Evolutionary conservation across 2,113 vertebrate genomes (phyloP).

Genomic region (Gymnorhina tibicen): DNA sequence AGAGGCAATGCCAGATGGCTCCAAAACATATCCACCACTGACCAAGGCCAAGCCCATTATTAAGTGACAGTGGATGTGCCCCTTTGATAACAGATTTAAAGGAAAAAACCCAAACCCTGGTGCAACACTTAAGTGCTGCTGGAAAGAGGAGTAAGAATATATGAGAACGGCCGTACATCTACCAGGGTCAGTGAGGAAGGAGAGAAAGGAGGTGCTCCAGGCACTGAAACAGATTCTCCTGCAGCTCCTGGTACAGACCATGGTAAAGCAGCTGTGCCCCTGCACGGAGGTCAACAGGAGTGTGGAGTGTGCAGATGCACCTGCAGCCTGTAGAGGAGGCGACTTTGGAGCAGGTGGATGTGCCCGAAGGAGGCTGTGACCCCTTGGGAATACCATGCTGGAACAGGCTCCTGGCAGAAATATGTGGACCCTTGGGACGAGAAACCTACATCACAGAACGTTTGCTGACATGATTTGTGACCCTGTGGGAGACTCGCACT

Average conservation of each 20-base stretch:
- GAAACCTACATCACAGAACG: background rate
- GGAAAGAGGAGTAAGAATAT: background rate
- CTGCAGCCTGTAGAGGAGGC: background rate
- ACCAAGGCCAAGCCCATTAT: too few species aligned
- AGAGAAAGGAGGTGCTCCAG: background rate
- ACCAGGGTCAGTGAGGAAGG: background rate
- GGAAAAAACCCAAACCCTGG: background rate
- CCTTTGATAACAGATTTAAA: background rate
- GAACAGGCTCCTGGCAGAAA: background rate
- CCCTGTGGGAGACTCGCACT: background rate
- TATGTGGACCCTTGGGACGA: too few species aligned
- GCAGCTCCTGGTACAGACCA: background rate
- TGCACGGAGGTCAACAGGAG: background rate
- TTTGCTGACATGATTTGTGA: background rate
- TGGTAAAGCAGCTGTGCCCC: background rate
- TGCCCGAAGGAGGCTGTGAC: background rate
- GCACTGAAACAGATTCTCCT: background rate
- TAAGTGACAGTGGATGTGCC: too few species aligned
- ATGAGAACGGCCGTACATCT: background rate
- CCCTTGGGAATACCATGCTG: background rate
- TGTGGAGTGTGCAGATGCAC: background rate
- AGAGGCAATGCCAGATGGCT: rapidly evolving
- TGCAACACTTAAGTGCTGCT: background rate
- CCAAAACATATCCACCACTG: rapidly evolving
- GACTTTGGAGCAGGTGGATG: background rate